Evolutionary conservation across 2,888 invertebrate genomes (phyloP).

Genomic region (Meteorus colon): DNA sequence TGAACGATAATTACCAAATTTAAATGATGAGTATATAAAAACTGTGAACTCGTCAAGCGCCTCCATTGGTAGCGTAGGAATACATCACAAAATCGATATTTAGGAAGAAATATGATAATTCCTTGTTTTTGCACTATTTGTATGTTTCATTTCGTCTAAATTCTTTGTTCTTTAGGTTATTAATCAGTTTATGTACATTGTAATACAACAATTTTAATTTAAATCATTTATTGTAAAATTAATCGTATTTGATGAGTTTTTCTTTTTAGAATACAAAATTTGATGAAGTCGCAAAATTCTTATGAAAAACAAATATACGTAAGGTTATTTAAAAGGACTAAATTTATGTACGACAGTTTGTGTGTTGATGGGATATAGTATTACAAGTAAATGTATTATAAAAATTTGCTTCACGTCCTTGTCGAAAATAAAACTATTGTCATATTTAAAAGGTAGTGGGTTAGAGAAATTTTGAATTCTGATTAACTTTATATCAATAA

Average conservation of each 20-base stretch:
- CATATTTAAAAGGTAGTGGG: not conserved
- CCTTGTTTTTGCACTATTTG: not conserved
- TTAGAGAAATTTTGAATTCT: not conserved
- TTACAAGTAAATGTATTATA: conserved; percentile 12
- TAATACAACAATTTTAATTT: conserved; percentile 32
- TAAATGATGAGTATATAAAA: conserved; percentile 23
- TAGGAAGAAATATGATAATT: not conserved
- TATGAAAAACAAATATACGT: not conserved
- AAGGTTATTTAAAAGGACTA: not conserved
- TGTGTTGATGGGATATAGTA: conserved; percentile 5
- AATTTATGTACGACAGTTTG: not conserved
- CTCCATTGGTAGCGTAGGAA: conserved; percentile 20
- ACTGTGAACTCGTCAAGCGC: not conserved
- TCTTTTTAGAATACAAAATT: conserved; percentile 5
- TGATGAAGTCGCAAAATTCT: not conserved
- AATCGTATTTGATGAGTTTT: not conserved
- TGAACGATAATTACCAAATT: not conserved
- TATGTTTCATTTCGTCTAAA: conserved; percentile 9
- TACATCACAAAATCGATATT: not conserved
- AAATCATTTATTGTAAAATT: conserved; percentile 1
- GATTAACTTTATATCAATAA: not conserved
- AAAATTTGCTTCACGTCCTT: not conserved
- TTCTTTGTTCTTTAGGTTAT: not conserved
- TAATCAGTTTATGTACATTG: conserved; percentile 31
- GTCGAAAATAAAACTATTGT: conserved; percentile 1